phyloP scores from a whole-genome alignment of 92 coral and sea anemone species.

The Meandrina meandrites region DNA sequence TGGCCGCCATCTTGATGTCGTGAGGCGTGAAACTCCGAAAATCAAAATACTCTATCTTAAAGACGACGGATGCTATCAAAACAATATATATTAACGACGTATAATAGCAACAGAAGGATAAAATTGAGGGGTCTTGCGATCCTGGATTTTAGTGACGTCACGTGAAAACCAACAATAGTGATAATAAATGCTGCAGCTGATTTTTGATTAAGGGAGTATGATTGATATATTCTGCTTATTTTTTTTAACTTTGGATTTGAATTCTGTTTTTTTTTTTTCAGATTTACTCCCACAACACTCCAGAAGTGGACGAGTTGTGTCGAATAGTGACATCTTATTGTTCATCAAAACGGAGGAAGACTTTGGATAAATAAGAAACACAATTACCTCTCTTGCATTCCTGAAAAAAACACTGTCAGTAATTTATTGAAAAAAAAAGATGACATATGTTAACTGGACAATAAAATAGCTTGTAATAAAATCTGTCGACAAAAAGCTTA shows the following conservation, averaged over 20 bases:
- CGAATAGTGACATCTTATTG: not conserved
- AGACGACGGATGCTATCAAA: no score
- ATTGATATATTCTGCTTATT: no score
- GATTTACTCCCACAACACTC: not conserved
- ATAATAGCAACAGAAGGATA: no score
- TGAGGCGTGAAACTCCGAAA: no score
- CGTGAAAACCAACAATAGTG: no score
- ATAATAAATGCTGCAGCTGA: no score
- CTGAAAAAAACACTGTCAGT: not conserved
- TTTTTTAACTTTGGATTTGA: not conserved
- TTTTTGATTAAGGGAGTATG: no score
- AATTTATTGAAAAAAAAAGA: not conserved
- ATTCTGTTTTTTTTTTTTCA: not conserved
- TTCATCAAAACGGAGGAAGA: slow-evolving; percentile 5
- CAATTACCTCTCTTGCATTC: not conserved
- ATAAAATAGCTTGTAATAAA: not conserved
- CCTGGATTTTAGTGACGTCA: no score
- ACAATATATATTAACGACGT: no score
- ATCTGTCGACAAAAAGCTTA: not conserved
- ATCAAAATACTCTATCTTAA: no score
- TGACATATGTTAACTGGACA: not conserved
- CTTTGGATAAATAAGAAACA: not conserved
- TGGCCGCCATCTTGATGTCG: no score
- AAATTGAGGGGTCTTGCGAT: no score
- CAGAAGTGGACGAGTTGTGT: not conserved